A percentile compares a stretch with the other conserved stretches of the same genome.
Conservation (phyloP, 1,140 invertebrate genomes). For the Drosophila miranda region DNA sequence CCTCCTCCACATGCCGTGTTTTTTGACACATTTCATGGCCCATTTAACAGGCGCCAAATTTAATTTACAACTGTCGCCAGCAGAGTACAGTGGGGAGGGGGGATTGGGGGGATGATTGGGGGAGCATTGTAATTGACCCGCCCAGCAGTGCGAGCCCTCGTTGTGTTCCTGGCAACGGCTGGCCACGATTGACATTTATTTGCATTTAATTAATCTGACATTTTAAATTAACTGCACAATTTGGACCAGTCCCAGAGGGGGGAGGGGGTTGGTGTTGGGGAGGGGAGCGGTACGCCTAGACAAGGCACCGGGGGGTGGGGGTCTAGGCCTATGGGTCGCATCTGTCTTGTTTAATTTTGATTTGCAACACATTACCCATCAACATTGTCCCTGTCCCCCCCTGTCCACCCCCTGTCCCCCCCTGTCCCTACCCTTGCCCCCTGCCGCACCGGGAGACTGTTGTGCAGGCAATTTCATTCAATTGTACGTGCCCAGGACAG, state of each 20-base stretch:
- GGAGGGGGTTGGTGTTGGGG: too few species aligned
- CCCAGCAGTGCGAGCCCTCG: background rate
- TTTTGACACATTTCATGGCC: slow-evolving; percentile 63
- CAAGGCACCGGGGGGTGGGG: background rate
- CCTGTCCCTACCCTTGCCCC: background rate
- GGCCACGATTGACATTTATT: slow-evolving; percentile 68
- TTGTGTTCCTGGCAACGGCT: slow-evolving; percentile 14
- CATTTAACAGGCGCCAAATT: slow-evolving; percentile 60
- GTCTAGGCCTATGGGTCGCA: slow-evolving; percentile 4
- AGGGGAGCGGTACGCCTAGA: background rate
- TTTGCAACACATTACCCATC: slow-evolving; percentile 74
- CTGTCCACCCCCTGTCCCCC: too few species aligned
- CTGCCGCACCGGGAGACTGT: slow-evolving; percentile 2
- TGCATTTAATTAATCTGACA: slow-evolving; percentile 78
- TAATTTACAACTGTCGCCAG: slow-evolving; percentile 37
- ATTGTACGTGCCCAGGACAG: slow-evolving; percentile 59
- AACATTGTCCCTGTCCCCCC: slow-evolving; percentile 11
- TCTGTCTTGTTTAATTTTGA: slow-evolving; percentile 77
- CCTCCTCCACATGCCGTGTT: background rate
- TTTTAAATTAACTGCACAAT: slow-evolving; percentile 72
- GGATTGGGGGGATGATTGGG: too few species aligned
- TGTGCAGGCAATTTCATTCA: slow-evolving; percentile 68
- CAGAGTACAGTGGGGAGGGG: background rate
- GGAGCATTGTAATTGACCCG: slow-evolving; percentile 35
- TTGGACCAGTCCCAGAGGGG: slow-evolving; percentile 2